These are phyloP conservation scores for Cryptoblepharus egeriae DNA, from an alignment of 2,797 vertebrate species.

Conservation along the genomic window DNA sequence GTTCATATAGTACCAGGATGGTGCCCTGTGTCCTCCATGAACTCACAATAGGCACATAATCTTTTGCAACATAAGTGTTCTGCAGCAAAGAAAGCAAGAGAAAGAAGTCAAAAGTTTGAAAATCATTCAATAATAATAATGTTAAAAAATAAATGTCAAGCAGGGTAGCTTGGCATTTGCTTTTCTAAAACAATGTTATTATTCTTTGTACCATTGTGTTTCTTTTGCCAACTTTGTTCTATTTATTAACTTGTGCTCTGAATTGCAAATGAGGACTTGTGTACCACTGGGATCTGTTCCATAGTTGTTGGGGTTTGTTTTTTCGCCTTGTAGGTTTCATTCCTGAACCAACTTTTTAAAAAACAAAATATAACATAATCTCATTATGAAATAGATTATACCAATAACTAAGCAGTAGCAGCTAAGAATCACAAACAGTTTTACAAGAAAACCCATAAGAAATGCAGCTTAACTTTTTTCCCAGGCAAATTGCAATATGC, in stretches of 20 bases:
- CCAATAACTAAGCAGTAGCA: constrained; percentile 37
- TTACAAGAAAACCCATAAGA: constrained; percentile 33
- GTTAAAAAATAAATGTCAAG: neutral
- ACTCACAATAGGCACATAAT: neutral
- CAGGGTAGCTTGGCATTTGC: neutral
- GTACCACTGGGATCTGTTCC: neutral
- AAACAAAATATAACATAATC: constrained; percentile 52
- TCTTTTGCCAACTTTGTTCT: neutral
- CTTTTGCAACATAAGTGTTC: neutral
- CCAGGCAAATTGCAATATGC: constrained; percentile 9
- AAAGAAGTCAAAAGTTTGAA: neutral
- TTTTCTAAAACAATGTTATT: neutral
- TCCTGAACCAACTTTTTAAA: constrained; percentile 4
- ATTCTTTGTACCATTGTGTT: neutral
- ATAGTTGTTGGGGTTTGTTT: neutral
- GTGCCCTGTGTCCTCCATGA: neutral
- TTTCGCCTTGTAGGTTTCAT: neutral
- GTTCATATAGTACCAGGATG: neutral
- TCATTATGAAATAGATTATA: constrained; percentile 41
- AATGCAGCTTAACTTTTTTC: constrained; percentile 8
- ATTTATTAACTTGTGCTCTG: constrained; percentile 31
- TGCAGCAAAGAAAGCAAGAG: neutral
- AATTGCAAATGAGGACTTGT: constrained; percentile 4
- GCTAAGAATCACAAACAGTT: constrained; percentile 21
- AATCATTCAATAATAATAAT: neutral